Base-by-base conservation (phyloP, 2,797 vertebrate genomes). In the Sciurus carolinensis region DNA sequence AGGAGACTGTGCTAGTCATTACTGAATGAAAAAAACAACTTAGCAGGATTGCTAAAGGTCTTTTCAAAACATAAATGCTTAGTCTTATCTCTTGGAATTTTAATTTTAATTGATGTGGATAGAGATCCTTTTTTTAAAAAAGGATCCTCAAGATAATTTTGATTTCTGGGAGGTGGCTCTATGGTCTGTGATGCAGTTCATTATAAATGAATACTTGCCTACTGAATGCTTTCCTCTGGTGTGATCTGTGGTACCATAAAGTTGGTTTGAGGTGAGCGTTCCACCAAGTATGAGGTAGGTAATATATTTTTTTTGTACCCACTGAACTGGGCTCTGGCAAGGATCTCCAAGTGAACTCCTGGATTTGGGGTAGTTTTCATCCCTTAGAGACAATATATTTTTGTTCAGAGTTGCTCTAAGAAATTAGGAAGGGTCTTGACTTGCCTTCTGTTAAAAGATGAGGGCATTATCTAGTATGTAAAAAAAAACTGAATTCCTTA, bases 341-440 rank as follows among this genome's bases (percentile, higher is more conserved):
- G 3, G 14, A 39, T 90, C 66, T 93, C 18, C 64, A 88, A 15
- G 6, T 86, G 64, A 86, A 93, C n/a, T 77, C 42, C 94, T 95
- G 5, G 82, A 94, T 20, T 93, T 93, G 47, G 28, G 75, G 39
- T 82, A 73, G 14, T 87, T 93, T 90, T 26, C 7, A 24, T 90
- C 90, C 26, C 14, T 87, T 76, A 36, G 22, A 9, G 47, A 36
- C 11, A 81, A 69, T 93, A 47, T 83, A 33, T n/a, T 93, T 94
- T 75, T 94, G 50, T 91, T 95, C 59, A 83, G 15, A 26, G n/a
- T 87, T 96, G 39, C 36, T 52, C 75, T 93, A 47, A 93, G 26
- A 95, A 91, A 44, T 93, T 94, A 89, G 62, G 54, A 77, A 85
- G 44, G 59, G 20, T 72, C 54, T 66, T 96, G 42, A 14, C 92